Percentiles rank a stretch among this genome's conserved stretches.
Evolutionary conservation across 2,797 vertebrate species (phyloP).

Genomic region (Mastacembelus armatus): DNA sequence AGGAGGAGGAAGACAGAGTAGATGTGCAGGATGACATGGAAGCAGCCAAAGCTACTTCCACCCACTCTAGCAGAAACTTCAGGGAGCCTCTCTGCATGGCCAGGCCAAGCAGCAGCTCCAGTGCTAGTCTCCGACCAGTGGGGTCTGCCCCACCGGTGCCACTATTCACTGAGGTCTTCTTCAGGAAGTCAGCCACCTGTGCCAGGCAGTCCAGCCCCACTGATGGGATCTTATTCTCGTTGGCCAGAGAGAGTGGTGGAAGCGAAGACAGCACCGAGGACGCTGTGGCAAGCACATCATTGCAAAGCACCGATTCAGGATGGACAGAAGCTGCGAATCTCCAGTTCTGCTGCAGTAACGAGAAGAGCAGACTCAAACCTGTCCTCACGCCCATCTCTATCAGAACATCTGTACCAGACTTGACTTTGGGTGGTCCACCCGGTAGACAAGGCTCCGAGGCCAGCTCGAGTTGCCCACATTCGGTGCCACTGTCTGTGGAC

Average conservation of each 20-base stretch:
- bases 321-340: conserved; percentile 76
- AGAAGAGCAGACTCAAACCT: conserved; percentile 87
- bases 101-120: conserved; percentile 85
- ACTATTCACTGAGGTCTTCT: conserved; percentile 84
- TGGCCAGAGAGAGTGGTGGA: conserved; percentile 86
- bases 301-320: conserved; percentile 84
- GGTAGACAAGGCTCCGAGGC: conserved; percentile 75
- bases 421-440: conserved; percentile 68
- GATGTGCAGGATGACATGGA: conserved; percentile 72
- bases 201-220: conserved; percentile 86
- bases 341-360: conserved; percentile 88
- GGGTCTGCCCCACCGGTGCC: conserved; percentile 81
- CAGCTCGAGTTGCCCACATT: conserved; percentile 78
- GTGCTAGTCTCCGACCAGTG: conserved; percentile 81
- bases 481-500: conserved; percentile 69
- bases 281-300: conserved; percentile 86
- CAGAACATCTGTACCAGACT: conserved; percentile 85
- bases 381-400: conserved; percentile 90
- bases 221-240: conserved; percentile 87
- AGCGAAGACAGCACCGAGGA: conserved; percentile 84
- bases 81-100: conserved; percentile 87
- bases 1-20: conserved; percentile 65
- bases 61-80: conserved; percentile 88
- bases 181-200: conserved; percentile 86
- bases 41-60: conserved; percentile 86